Conservation (phyloP, 1,140 invertebrate species). For the Cotesia typhae region DNA sequence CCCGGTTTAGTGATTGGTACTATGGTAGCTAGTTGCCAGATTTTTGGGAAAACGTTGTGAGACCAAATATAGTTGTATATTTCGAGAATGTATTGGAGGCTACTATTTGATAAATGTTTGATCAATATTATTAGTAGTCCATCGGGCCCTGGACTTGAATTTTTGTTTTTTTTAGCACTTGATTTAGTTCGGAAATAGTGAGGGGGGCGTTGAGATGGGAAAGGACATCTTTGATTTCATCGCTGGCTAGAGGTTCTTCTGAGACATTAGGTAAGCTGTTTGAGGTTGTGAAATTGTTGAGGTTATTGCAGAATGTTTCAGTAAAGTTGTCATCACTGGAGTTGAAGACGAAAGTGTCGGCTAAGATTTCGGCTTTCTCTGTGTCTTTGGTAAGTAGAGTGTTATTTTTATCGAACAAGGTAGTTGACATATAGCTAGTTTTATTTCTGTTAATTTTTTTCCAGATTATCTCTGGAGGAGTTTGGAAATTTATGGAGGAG, state of each 20-base stretch:
- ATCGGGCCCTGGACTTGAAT: constrained; percentile 41
- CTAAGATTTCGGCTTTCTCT: background rate
- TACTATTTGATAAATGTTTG: constrained; percentile 38
- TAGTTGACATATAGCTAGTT: too few species aligned
- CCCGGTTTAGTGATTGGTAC: constrained; percentile 50
- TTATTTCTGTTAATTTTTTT: too few species aligned
- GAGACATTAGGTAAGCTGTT: background rate
- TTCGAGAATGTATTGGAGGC: constrained; percentile 34
- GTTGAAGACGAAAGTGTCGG: background rate
- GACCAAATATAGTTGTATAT: constrained; percentile 48
- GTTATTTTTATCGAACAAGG: too few species aligned
- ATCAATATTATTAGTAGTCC: constrained; percentile 40
- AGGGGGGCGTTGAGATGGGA: background rate
- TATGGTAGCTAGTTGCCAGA: constrained; percentile 49
- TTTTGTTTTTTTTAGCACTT: constrained; percentile 27
- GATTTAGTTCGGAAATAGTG: background rate
- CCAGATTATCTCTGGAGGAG: too few species aligned
- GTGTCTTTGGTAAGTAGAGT: too few species aligned
- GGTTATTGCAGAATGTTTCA: too few species aligned
- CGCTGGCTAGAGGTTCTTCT: too few species aligned
- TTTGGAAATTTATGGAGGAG: too few species aligned
- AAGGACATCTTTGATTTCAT: too few species aligned
- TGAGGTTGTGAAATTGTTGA: background rate
- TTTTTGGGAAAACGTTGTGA: constrained; percentile 42
- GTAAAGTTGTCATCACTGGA: background rate